Evolutionary conservation across 2,113 vertebrate species (phyloP).

Genomic region (Tetraodon nigroviridis): DNA sequence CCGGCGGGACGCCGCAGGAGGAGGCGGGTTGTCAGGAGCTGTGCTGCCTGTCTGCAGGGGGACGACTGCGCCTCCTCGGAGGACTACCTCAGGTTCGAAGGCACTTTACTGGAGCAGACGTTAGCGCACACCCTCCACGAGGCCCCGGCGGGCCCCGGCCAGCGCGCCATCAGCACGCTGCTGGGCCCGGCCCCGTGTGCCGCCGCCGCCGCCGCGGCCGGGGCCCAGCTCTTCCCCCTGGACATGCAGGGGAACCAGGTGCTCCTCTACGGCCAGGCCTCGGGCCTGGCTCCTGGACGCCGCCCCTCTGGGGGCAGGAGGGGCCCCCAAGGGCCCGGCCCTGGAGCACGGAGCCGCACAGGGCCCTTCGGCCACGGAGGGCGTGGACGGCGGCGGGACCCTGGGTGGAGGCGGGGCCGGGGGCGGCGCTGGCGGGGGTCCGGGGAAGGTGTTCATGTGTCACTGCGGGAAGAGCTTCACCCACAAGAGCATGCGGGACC

Average conservation of each 20-base stretch:
- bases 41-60: slow-evolving; percentile 47
- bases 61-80: slow-evolving; percentile 82
- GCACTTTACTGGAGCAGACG: slow-evolving; percentile 71
- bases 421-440: slow-evolving; percentile 23
- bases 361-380: slow-evolving; percentile 45
- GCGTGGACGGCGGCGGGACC: slow-evolving; percentile 35
- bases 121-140: slow-evolving; percentile 68
- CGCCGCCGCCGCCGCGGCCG: slow-evolving; percentile 49
- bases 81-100: slow-evolving; percentile 80
- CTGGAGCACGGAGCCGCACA: slow-evolving; percentile 71
- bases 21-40: too few species aligned
- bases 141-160: slow-evolving; percentile 39
- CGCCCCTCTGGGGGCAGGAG: slow-evolving; percentile 49
- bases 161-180: slow-evolving; percentile 59
- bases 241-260: slow-evolving; percentile 87
- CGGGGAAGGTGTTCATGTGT: slow-evolving; percentile 87
- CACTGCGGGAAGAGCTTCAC: slow-evolving; percentile 94
- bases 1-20: too few species aligned
- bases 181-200: slow-evolving; percentile 70
- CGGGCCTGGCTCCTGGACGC: slow-evolving; percentile 56
- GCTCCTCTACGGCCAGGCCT: slow-evolving; percentile 75
- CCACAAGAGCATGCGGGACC: slow-evolving; percentile 90
- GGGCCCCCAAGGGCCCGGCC: slow-evolving; percentile 54
- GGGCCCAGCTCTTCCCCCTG: slow-evolving; percentile 80
- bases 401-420: slow-evolving; percentile 37